Base-by-base conservation (phyloP, 1,140 invertebrate species). In the Drosophila albomicans region DNA sequence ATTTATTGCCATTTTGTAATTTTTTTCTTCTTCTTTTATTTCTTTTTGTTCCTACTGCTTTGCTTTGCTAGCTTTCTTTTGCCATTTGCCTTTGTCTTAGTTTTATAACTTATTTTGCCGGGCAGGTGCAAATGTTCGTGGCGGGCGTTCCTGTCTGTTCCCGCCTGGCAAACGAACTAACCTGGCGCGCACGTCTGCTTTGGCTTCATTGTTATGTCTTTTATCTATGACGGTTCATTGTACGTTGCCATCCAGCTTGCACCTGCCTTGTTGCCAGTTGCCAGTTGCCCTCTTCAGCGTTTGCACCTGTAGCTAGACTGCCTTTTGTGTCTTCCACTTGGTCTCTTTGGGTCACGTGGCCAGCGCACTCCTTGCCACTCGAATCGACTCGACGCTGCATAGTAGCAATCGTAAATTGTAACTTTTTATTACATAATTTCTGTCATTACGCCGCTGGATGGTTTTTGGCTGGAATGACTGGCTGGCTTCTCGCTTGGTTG, bases 351-450 rank as follows among this genome's bases (percentile, higher is more conserved):
- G 75, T 90, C 81, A 81, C 86, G 85, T 86, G 79, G 70, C 30
- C 11, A 63, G 8, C 54, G 6, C 13, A 56, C 52, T 38, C 54
- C 59, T 30, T 46, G 3, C 11, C 25, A 15, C 7, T 30, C 28
- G 35, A 38, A 3, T 1, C 11, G 13, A 13, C 7, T 30, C 28
- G 35, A 11, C 10, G 2, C 51, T 45, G 13, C 51, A 66, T 43
- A 74, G 67, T 56, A 65, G 80, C 77, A 90, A 91, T 87, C 87
- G 87, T 91, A 91, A 91, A 91, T 87, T 91, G 82, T 91, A 86
- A 90, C 87, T 87, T 91, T 91, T 91, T 91, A 91, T 91, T 91
- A 91, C 82, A 91, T 91, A 91, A 91, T 91, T 91, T 91, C 87
- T 91, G 87, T 91, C 87, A 91, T 91, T 91, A 91, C 78, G 73